Conservation (phyloP, 2,113 vertebrate species). For the Microcebus murinus region DNA sequence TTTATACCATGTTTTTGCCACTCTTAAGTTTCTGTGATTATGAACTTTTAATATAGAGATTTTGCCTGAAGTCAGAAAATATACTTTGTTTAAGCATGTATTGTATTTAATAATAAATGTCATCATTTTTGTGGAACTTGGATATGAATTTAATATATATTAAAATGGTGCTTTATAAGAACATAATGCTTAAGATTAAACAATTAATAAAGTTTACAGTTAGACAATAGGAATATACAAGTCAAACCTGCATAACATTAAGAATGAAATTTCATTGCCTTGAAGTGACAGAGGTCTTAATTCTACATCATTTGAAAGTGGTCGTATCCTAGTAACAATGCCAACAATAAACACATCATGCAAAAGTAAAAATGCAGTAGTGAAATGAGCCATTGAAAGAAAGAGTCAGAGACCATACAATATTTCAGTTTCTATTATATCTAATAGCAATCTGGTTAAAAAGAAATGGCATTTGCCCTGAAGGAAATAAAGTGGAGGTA, state of each 20-base stretch:
- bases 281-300: constrained; percentile 57
- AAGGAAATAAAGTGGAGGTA: constrained; percentile 82
- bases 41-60: constrained; percentile 20
- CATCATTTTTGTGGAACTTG: constrained; percentile 37
- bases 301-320: constrained; percentile 67
- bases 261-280: background rate
- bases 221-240: background rate
- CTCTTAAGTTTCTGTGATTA: background rate
- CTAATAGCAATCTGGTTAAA: constrained; percentile 82
- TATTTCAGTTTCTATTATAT: constrained; percentile 74
- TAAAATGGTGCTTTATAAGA: background rate
- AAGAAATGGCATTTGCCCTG: constrained; percentile 80
- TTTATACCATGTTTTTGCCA: background rate
- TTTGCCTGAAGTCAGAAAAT: background rate
- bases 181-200: background rate
- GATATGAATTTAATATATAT: background rate
- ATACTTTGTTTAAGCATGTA: background rate
- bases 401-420: constrained; percentile 68
- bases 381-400: constrained; percentile 79
- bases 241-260: background rate
- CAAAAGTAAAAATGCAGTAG: constrained; percentile 74
- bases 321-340: constrained; percentile 78
- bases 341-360: constrained; percentile 74
- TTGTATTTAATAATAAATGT: background rate
- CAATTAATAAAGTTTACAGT: background rate